A percentile compares a stretch with the other conserved stretches of the same genome.
These are phyloP conservation scores for Cichlasoma orientale DNA, from an alignment of 2,797 vertebrate genomes.

Conservation along the genomic window DNA sequence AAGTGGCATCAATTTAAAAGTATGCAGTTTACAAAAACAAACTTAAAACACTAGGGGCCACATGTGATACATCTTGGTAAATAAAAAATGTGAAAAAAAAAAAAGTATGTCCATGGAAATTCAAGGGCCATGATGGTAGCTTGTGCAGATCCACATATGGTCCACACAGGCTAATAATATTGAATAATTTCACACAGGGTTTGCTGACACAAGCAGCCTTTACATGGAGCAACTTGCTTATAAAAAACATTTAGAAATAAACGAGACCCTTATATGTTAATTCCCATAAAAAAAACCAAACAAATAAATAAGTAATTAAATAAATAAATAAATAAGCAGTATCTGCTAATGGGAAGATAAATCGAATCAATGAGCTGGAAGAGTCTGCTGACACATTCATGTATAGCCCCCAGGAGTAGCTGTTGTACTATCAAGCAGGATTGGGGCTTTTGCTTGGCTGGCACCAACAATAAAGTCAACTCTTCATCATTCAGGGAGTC, in stretches of 20 bases:
- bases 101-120: not conserved
- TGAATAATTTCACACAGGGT: not conserved
- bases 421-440: not conserved
- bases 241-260: not conserved
- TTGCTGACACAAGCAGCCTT: accelerated
- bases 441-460: not conserved
- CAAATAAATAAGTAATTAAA: too few relatives aligned
- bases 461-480: not conserved
- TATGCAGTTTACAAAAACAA: not conserved
- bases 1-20: not conserved
- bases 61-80: not conserved
- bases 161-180: not conserved
- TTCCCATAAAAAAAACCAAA: not conserved
- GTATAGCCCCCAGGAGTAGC: not conserved
- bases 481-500: not conserved
- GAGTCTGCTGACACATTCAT: not conserved
- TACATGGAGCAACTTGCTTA: not conserved
- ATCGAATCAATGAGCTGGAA: not conserved
- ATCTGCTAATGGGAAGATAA: not conserved
- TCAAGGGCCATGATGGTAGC: accelerated
- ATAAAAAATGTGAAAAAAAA: too few relatives aligned
- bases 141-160: not conserved
- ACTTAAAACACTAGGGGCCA: not conserved
- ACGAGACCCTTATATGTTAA: not conserved
- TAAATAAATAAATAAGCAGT: not conserved